Conservation (phyloP, 1,140 invertebrate species). For the Parasteatoda tepidariorum region DNA sequence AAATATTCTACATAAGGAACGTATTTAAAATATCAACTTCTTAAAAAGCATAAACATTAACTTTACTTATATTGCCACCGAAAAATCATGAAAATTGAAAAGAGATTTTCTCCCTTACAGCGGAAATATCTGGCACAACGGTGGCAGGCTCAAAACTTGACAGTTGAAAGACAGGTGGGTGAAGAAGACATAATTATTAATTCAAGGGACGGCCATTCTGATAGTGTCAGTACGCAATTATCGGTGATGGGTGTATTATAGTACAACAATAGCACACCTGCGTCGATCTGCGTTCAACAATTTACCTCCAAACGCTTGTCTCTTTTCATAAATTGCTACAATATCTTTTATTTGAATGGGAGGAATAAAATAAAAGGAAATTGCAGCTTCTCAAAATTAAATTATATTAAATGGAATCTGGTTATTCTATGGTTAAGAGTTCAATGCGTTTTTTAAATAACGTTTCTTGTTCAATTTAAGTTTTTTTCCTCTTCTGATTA, state of each 20-base stretch:
- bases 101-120: too few species aligned
- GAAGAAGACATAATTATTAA: slow-evolving; percentile 40
- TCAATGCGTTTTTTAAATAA: too few species aligned
- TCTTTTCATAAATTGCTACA: not conserved
- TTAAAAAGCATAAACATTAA: too few species aligned
- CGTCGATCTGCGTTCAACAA: slow-evolving; percentile 25
- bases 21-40: too few species aligned
- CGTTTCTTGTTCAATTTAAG: too few species aligned
- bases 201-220: slow-evolving; percentile 45
- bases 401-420: too few species aligned
- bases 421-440: too few species aligned
- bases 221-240: slow-evolving; percentile 55
- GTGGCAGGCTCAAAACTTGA: slow-evolving; percentile 3
- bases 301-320: slow-evolving; percentile 3
- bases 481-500: too few species aligned
- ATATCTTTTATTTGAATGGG: not conserved
- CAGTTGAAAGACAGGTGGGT: slow-evolving; percentile 33
- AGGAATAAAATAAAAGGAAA: not conserved
- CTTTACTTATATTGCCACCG: too few species aligned
- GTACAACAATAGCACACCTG: slow-evolving; percentile 46
- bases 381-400: not conserved
- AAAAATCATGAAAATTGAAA: too few species aligned
- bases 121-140: not conserved
- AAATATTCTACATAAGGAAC: too few species aligned
- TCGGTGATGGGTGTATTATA: slow-evolving; percentile 54